Percentiles rank a stretch among this genome's conserved stretches.
These are phyloP conservation scores for Drosophila saltans DNA, from an alignment of 1,140 invertebrate genomes.

Conservation along the genomic window DNA sequence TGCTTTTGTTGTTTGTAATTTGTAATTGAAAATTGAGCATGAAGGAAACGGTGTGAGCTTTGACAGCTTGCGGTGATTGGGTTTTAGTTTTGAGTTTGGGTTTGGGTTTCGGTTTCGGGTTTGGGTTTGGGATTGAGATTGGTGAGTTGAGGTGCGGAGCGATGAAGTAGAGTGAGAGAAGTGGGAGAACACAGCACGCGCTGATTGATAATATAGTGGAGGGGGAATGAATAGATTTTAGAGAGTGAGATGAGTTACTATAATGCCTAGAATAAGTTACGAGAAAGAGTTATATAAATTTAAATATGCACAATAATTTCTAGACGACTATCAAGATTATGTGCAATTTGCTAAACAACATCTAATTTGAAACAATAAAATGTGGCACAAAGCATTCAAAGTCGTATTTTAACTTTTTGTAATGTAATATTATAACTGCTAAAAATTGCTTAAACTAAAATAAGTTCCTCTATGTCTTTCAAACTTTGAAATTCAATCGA, in stretches of 20 bases:
- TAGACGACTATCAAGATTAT: too few species aligned
- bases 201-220: conserved; percentile 53
- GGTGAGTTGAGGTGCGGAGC: neutral
- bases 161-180: neutral
- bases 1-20: conserved; percentile 55
- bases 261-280: conserved; percentile 1
- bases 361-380: conserved; percentile 2
- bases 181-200: conserved; percentile 13
- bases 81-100: conserved; percentile 26
- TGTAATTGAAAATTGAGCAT: conserved; percentile 79
- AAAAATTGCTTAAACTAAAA: too few species aligned
- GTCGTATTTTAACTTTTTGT: too few species aligned
- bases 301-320: neutral
- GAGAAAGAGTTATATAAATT: neutral
- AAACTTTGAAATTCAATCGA: too few species aligned
- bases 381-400: neutral
- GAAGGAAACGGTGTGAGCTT: conserved; percentile 73
- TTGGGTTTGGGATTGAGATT: too few species aligned
- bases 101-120: too few species aligned
- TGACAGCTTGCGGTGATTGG: conserved; percentile 57
- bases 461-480: too few species aligned
- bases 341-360: neutral
- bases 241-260: neutral
- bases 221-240: neutral
- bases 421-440: too few species aligned